A percentile compares a stretch with the other conserved stretches of the same genome.
Evolutionary conservation across 2,113 vertebrate genomes (phyloP).

Genomic region (Brachyhypopomus occidentalis): DNA sequence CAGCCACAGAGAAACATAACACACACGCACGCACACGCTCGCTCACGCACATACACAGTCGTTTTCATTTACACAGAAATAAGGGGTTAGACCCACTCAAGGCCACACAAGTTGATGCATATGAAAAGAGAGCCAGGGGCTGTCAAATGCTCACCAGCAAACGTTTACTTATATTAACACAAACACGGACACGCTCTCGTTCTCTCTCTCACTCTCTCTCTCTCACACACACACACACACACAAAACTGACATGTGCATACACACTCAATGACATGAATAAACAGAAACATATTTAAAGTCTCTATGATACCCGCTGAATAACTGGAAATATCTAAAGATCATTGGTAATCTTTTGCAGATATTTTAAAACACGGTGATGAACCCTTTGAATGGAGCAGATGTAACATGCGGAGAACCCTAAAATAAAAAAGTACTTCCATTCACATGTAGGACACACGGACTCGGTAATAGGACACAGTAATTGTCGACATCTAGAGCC

Average conservation of each 20-base stretch:
- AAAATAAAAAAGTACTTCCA: slow-evolving; percentile 25
- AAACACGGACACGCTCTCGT: slow-evolving; percentile 40
- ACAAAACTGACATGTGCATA: slow-evolving; percentile 36
- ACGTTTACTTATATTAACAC: slow-evolving; percentile 50
- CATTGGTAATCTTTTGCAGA: neutral
- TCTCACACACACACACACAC: slow-evolving; percentile 33
- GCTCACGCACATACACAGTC: slow-evolving; percentile 13
- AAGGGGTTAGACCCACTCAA: slow-evolving; percentile 46
- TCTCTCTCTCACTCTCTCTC: neutral
- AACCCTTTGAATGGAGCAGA: neutral
- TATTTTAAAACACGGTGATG: neutral
- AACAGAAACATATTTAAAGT: slow-evolving; percentile 40
- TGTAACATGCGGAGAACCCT: neutral
- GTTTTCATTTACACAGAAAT: slow-evolving; percentile 46
- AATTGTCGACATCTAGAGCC: neutral
- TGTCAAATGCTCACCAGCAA: slow-evolving; percentile 49
- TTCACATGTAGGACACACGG: neutral
- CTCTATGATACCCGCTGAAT: slow-evolving; percentile 1
- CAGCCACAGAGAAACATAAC: slow-evolving; percentile 66
- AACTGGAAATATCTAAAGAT: neutral
- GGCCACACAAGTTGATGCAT: slow-evolving; percentile 51
- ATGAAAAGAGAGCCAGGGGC: slow-evolving; percentile 51
- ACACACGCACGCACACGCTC: slow-evolving; percentile 50
- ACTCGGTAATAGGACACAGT: slow-evolving; percentile 1
- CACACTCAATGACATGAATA: slow-evolving; percentile 38